Evolutionary conservation across 2,797 vertebrate genomes (phyloP).

Genomic region (Mus spretus): DNA sequence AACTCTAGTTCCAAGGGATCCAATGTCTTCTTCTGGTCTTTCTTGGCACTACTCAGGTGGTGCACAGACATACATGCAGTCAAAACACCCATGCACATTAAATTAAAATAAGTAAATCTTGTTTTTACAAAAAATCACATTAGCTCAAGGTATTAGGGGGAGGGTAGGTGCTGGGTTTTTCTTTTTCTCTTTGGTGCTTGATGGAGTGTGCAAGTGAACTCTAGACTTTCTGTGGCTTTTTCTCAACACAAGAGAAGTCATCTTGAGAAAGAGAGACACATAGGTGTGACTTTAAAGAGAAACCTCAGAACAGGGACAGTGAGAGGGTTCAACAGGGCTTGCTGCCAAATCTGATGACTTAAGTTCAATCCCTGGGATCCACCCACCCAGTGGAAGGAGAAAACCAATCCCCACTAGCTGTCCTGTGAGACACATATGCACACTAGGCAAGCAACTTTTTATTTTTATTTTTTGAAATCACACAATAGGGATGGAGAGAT

Average conservation of each 20-base stretch:
- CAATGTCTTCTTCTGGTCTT: neutral
- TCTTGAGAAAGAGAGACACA: neutral
- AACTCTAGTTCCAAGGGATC: neutral
- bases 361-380: neutral
- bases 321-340: neutral
- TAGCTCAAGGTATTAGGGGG: neutral
- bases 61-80: neutral
- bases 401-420: too few species aligned
- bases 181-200: neutral
- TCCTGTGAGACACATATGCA: neutral
- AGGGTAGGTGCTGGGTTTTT: neutral
- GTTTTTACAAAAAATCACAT: neutral
- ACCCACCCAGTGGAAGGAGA: neutral
- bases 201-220: neutral
- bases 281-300: neutral
- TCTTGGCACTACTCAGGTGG: neutral
- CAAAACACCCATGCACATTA: neutral
- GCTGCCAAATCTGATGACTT: neutral
- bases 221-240: conserved; percentile 2
- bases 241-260: neutral
- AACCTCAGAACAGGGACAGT: neutral
- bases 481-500: neutral
- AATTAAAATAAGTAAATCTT: neutral
- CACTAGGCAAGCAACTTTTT: neutral
- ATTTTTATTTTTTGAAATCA: neutral